Conservation (phyloP, 2,888 invertebrate species). For the Ophioninae sp. region DNA sequence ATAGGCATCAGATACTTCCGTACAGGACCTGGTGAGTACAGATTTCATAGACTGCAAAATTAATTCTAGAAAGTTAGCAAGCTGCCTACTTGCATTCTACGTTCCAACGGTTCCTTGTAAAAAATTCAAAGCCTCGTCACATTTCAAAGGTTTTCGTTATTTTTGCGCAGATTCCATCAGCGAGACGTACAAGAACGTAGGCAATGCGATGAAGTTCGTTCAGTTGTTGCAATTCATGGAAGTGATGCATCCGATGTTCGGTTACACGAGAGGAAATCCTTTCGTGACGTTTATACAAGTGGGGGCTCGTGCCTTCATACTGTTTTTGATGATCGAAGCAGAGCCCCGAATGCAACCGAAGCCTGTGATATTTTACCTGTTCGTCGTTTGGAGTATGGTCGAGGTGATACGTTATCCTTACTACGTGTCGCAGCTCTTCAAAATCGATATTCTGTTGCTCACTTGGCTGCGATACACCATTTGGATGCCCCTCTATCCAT, state of each 20-base stretch:
- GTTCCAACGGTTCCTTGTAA: neutral
- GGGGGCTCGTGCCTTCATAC: conserved; percentile 88
- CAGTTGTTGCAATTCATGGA: conserved; percentile 93
- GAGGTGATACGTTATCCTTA: conserved; percentile 97
- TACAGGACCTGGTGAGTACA: conserved; percentile 84
- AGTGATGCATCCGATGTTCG: conserved; percentile 93
- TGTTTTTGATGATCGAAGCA: conserved; percentile 91
- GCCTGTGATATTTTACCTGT: conserved; percentile 94
- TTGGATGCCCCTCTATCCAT: conserved; percentile 96
- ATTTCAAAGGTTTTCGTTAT: neutral
- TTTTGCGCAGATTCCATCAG: conserved; percentile 83
- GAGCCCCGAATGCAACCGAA: conserved; percentile 94
- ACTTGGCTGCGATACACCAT: conserved; percentile 97
- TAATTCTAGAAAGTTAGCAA: no score
- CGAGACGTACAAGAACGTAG: conserved; percentile 88
- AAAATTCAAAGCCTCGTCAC: neutral
- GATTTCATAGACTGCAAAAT: neutral
- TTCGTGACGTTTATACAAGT: conserved; percentile 90
- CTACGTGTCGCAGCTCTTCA: conserved; percentile 91
- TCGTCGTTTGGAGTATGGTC: conserved; percentile 90
- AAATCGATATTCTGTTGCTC: conserved; percentile 87
- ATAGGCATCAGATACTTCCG: conserved; percentile 89
- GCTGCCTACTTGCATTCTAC: neutral
- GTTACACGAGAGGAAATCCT: conserved; percentile 91
- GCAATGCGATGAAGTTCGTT: conserved; percentile 89